Conservation (phyloP, 2,797 vertebrate species). For the Anabas testudineus region DNA sequence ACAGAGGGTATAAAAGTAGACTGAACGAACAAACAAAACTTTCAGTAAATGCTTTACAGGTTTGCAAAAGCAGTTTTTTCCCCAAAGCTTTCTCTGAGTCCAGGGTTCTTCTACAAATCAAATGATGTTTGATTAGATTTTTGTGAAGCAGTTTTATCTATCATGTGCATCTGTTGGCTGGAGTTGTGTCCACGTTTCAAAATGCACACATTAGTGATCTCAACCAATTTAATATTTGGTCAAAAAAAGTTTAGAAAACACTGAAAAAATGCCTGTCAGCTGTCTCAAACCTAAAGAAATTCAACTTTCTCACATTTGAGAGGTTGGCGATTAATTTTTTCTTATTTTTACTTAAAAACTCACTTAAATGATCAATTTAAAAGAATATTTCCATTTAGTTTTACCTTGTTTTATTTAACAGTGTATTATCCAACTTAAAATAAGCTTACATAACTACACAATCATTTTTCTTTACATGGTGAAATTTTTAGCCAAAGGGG, state of each 20-base stretch:
- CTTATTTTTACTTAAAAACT: background rate
- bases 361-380: too few species aligned
- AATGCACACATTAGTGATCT: too few species aligned
- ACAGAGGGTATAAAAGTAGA: conserved; percentile 24
- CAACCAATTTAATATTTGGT: too few species aligned
- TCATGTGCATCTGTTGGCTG: background rate
- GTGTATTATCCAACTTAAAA: background rate
- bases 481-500: conserved; percentile 27
- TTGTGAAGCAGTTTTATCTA: background rate
- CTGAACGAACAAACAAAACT: background rate
- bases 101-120: background rate
- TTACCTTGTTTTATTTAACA: background rate
- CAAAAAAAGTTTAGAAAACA: too few species aligned
- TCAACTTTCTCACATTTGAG: background rate
- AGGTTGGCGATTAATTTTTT: background rate
- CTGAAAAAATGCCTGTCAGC: too few species aligned
- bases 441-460: conserved; percentile 8
- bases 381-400: too few species aligned
- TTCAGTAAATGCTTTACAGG: conserved; percentile 8
- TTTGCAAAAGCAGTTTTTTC: too few species aligned
- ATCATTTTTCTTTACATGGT: background rate
- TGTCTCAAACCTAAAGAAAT: background rate
- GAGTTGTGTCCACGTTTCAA: background rate
- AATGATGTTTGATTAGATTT: background rate
- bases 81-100: background rate